phyloP scores from a whole-genome alignment of 2,797 vertebrate species.

The Cyprinella venusta region DNA sequence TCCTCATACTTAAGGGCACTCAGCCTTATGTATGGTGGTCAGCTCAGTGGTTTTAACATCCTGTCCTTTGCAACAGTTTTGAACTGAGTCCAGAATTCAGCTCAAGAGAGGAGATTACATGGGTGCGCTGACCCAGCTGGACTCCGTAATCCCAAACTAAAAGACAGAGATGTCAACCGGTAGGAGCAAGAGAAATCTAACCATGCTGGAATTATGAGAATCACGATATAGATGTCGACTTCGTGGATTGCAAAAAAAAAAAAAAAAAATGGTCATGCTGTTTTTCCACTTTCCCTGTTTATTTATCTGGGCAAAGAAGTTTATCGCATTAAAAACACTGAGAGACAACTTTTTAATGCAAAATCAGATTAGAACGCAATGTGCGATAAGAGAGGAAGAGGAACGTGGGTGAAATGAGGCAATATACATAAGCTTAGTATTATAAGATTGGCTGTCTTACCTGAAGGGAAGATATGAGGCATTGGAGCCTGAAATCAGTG shows the following conservation, averaged over 20 bases:
- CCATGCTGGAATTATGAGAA: constrained; percentile 1
- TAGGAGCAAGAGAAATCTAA: constrained; percentile 29
- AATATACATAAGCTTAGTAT: background rate
- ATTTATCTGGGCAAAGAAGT: constrained; percentile 34
- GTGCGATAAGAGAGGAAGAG: background rate
- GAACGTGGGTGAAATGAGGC: background rate
- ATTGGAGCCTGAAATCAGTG: constrained; percentile 88
- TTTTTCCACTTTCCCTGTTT: background rate
- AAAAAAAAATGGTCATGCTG: background rate
- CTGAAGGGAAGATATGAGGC: constrained; percentile 95
- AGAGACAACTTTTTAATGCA: constrained; percentile 27
- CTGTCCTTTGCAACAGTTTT: background rate
- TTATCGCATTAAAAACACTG: constrained; percentile 36
- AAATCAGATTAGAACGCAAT: constrained; percentile 45
- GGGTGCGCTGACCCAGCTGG: background rate
- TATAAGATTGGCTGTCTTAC: constrained; percentile 68
- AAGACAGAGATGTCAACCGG: constrained; percentile 25
- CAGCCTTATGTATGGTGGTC: background rate
- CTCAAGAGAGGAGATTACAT: constrained; percentile 29
- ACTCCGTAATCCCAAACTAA: constrained; percentile 33
- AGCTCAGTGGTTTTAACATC: background rate
- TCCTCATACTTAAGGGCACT: background rate
- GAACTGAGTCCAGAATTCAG: background rate
- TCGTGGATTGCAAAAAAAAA: background rate
- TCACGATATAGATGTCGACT: background rate